Percentiles rank a stretch among this genome's conserved stretches.
phyloP scores from a whole-genome alignment of 2,797 vertebrate genomes.

The Amblyopsis hoosieri region DNA sequence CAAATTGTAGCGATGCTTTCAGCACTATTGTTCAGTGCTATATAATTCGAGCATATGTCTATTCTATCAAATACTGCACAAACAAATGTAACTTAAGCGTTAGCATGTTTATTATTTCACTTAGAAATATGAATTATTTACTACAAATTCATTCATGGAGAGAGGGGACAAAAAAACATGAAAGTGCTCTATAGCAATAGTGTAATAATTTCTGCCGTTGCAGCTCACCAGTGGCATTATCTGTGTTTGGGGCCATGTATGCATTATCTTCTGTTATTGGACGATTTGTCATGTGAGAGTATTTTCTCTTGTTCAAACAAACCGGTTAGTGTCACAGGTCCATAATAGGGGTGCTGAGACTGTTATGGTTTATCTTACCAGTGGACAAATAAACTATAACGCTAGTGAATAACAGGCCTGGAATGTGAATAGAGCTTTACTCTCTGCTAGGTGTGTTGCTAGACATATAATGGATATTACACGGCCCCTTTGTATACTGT shows the following conservation, averaged over 20 bases:
- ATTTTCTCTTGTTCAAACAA: constrained; percentile 90
- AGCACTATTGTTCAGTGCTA: constrained; percentile 19
- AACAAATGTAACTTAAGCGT: constrained; percentile 19
- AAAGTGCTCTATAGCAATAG: constrained; percentile 22
- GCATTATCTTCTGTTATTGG: constrained; percentile 84
- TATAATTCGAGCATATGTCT: constrained; percentile 43
- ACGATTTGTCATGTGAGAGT: constrained; percentile 88
- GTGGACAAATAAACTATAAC: constrained; percentile 90
- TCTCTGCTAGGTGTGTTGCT: constrained; percentile 68
- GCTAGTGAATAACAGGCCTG: constrained; percentile 90
- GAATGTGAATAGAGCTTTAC: constrained; percentile 84
- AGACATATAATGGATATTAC: constrained; percentile 77
- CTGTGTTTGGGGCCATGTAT: constrained; percentile 70
- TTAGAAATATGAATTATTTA: constrained; percentile 26
- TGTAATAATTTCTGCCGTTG: constrained; percentile 43
- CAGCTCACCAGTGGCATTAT: constrained; percentile 68
- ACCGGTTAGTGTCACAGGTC: constrained; percentile 77
- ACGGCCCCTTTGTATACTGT: constrained; percentile 69
- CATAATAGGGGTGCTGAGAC: constrained; percentile 64
- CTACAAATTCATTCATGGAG: constrained; percentile 17
- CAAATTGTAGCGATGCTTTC: constrained; percentile 12
- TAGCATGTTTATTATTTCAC: no score
- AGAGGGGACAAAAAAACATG: constrained; percentile 46
- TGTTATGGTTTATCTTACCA: constrained; percentile 91
- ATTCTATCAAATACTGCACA: constrained; percentile 42